A percentile compares a stretch with the other conserved stretches of the same genome.
These are phyloP conservation scores for Dissostichus mawsoni DNA, from an alignment of 2,113 vertebrate genomes.

Conservation along the genomic window DNA sequence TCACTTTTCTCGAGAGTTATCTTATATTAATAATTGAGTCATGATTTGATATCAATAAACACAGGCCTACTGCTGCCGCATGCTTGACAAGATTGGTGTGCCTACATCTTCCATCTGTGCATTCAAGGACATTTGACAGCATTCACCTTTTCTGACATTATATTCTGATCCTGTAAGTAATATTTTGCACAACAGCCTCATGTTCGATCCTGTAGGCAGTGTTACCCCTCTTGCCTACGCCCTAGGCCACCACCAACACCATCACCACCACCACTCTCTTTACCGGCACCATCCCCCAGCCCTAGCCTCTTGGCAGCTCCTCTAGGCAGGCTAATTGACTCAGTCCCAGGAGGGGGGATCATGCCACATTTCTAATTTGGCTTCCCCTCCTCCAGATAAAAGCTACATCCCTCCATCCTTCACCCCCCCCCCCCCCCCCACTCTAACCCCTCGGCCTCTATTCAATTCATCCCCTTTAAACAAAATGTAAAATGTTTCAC, in stretches of 20 bases:
- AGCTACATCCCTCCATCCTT: conserved; percentile 65
- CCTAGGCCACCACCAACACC: conserved; percentile 45
- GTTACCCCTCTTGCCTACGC: conserved; percentile 26
- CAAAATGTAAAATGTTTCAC: too few relatives aligned
- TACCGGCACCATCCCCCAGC: conserved; percentile 60
- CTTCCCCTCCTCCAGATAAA: conserved; percentile 76
- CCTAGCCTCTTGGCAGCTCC: conserved; percentile 70
- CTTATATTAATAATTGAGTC: background rate
- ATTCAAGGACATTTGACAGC: background rate
- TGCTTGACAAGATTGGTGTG: background rate
- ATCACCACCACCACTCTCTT: conserved; percentile 24
- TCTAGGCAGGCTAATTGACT: conserved; percentile 81
- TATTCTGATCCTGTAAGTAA: background rate
- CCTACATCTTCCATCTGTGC: background rate
- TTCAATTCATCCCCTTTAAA: background rate
- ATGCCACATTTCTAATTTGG: conserved; percentile 80
- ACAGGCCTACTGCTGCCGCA: background rate
- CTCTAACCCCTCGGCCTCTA: conserved; percentile 3
- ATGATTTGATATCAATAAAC: background rate
- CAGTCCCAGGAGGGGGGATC: conserved; percentile 77
- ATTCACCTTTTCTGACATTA: background rate
- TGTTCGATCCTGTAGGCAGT: background rate
- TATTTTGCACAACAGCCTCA: background rate
- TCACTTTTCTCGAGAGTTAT: background rate
- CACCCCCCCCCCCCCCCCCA: background rate